A percentile compares a stretch with the other conserved stretches of the same genome.
Conservation (phyloP, 1,140 invertebrate genomes). For the Achatina immaculata region DNA sequence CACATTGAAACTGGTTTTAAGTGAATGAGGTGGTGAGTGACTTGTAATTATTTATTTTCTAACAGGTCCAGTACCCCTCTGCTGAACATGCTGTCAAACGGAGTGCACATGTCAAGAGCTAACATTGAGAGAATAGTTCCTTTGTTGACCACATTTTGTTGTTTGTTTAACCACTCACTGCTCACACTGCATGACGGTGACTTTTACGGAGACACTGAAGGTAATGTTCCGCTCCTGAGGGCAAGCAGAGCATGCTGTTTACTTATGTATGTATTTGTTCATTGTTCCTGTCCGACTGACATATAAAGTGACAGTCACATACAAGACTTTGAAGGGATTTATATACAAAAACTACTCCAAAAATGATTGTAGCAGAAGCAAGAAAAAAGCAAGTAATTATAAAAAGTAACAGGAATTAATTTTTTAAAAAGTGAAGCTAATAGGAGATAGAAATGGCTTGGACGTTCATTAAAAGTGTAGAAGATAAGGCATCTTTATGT, state of each 20-base stretch:
- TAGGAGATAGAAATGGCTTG: no score
- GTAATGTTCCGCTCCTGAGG: constrained; percentile 41
- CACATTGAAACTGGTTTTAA: no score
- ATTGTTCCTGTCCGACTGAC: neutral
- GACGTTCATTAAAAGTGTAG: no score
- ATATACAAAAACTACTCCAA: no score
- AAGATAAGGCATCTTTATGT: no score
- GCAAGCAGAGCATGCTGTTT: neutral
- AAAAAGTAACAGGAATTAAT: no score
- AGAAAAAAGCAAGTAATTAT: no score
- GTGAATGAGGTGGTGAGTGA: no score
- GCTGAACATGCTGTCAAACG: constrained; percentile 80
- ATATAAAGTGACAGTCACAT: no score
- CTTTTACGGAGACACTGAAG: constrained; percentile 75
- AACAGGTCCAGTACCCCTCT: constrained; percentile 75
- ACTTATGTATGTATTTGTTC: neutral
- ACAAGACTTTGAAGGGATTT: no score
- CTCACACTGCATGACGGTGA: constrained; percentile 90
- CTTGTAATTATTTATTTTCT: constrained; percentile 20
- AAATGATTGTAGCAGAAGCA: no score
- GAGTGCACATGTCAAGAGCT: constrained; percentile 76
- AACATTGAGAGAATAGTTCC: constrained; percentile 83
- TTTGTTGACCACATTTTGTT: constrained; percentile 86
- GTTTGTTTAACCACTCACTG: constrained; percentile 84
- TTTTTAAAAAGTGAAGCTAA: no score